Percentiles rank a stretch among this genome's conserved stretches.
phyloP scores from a whole-genome alignment of 2,888 invertebrate genomes.

The Chrysolina oricalcia region DNA sequence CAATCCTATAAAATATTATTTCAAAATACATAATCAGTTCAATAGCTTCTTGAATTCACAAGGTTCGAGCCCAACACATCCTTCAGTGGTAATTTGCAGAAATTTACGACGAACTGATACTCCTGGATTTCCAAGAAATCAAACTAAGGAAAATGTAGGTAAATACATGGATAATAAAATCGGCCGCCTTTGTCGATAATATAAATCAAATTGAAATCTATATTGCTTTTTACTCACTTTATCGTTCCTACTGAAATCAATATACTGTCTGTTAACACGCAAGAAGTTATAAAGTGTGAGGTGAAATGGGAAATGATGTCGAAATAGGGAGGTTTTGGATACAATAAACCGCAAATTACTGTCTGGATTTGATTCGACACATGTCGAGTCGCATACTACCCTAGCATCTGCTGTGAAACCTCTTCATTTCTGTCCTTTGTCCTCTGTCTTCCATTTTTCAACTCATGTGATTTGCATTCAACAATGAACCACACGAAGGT shows the following conservation, averaged over 20 bases:
- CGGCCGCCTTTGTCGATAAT: slow-evolving; percentile 10
- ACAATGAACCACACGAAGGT: no score
- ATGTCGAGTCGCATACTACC: background rate
- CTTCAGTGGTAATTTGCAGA: no score
- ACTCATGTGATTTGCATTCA: no score
- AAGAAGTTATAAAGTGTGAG: slow-evolving; percentile 3
- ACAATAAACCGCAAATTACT: slow-evolving; percentile 58
- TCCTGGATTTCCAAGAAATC: background rate
- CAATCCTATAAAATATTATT: no score
- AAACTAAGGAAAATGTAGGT: background rate
- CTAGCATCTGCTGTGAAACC: background rate
- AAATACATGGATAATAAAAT: slow-evolving; percentile 37
- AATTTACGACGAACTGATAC: background rate
- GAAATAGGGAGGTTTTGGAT: slow-evolving; percentile 54
- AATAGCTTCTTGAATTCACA: no score
- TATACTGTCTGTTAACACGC: slow-evolving; percentile 41
- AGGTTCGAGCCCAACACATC: no score
- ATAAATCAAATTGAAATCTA: slow-evolving; percentile 49
- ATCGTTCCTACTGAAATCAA: slow-evolving; percentile 44
- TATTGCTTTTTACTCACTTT: slow-evolving; percentile 51
- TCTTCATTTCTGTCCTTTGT: background rate
- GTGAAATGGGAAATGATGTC: slow-evolving; percentile 29
- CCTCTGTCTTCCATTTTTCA: background rate
- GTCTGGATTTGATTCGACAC: slow-evolving; percentile 57
- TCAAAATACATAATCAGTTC: no score